Percentiles rank a stretch among this genome's conserved stretches.
These are phyloP conservation scores for Scophthalmus maximus DNA, from an alignment of 2,113 vertebrate species.

Conservation along the genomic window DNA sequence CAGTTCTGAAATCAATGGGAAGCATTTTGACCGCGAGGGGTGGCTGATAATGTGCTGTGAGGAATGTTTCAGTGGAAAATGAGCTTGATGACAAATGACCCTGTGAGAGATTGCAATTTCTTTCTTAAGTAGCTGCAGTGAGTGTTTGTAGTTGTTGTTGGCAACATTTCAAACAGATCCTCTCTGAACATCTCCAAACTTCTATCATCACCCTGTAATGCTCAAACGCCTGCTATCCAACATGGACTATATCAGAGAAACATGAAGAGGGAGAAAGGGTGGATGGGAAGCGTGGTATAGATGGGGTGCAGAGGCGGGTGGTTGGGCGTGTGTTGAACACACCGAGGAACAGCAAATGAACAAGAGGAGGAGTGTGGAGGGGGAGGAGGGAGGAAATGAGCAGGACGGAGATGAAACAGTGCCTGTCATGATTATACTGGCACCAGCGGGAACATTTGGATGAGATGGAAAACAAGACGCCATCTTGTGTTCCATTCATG, in stretches of 20 bases:
- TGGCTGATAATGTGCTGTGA: constrained; percentile 33
- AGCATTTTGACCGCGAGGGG: constrained; percentile 28
- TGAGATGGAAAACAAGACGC: constrained; percentile 68
- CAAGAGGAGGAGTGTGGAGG: constrained; percentile 25
- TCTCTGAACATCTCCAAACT: constrained; percentile 10
- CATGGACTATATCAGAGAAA: constrained; percentile 6
- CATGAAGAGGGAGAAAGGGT: not conserved
- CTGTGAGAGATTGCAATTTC: constrained; percentile 33
- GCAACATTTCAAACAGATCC: constrained; percentile 3
- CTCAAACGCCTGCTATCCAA: constrained; percentile 6
- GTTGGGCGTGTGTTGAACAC: constrained; percentile 51
- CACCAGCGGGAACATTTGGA: constrained; percentile 63
- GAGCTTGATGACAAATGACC: constrained; percentile 52
- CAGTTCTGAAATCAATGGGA: constrained; percentile 56
- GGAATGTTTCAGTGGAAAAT: constrained; percentile 49
- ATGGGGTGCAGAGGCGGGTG: constrained; percentile 3
- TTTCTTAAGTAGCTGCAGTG: constrained; percentile 1
- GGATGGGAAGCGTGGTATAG: constrained; percentile 7
- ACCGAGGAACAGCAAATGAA: constrained; percentile 26
- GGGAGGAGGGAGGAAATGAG: constrained; percentile 12
- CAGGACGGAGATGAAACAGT: constrained; percentile 64
- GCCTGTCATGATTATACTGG: constrained; percentile 65
- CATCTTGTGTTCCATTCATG: constrained; percentile 72
- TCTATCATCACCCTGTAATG: constrained; percentile 16
- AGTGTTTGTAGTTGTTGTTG: constrained; percentile 11